Conservation (phyloP, 1,140 invertebrate genomes). For the Saxidomus purpurata region DNA sequence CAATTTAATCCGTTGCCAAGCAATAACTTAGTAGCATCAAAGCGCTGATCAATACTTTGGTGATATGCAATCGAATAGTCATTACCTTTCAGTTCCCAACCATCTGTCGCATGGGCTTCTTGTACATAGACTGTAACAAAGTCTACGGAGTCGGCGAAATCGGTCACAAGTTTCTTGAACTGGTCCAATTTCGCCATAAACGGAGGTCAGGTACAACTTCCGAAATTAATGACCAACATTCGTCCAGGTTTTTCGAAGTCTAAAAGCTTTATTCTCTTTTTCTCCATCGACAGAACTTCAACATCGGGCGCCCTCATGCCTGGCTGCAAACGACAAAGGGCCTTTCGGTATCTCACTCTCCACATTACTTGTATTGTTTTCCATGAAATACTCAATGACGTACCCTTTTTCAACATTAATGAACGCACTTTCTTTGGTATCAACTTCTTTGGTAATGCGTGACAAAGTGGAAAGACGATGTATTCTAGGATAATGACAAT, state of each 20-base stretch:
- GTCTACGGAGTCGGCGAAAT: slow-evolving; percentile 71
- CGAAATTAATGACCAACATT: slow-evolving; percentile 79
- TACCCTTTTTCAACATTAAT: not conserved
- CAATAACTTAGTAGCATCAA: slow-evolving; percentile 66
- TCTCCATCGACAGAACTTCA: slow-evolving; percentile 57
- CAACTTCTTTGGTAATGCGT: not conserved
- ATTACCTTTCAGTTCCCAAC: slow-evolving; percentile 68
- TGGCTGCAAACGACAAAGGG: not conserved
- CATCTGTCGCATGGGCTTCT: slow-evolving; percentile 78
- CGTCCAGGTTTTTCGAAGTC: slow-evolving; percentile 70
- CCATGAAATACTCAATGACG: not conserved
- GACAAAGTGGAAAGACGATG: not conserved
- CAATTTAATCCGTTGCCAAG: not conserved
- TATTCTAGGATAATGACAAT: not conserved
- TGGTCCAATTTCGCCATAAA: slow-evolving; percentile 73
- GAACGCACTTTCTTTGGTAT: not conserved
- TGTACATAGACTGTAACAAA: slow-evolving; percentile 78
- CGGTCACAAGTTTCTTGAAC: slow-evolving; percentile 68
- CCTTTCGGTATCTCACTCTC: not conserved
- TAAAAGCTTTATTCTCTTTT: slow-evolving; percentile 62
- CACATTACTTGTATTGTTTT: slow-evolving; percentile 2
- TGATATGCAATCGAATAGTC: slow-evolving; percentile 60
- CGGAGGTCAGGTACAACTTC: slow-evolving; percentile 81
- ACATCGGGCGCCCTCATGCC: slow-evolving; percentile 61
- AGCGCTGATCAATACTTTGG: slow-evolving; percentile 64